Percentiles rank a stretch among this genome's conserved stretches.
Evolutionary conservation across 2,888 invertebrate species (phyloP).

Genomic region (Unio pictorum): DNA sequence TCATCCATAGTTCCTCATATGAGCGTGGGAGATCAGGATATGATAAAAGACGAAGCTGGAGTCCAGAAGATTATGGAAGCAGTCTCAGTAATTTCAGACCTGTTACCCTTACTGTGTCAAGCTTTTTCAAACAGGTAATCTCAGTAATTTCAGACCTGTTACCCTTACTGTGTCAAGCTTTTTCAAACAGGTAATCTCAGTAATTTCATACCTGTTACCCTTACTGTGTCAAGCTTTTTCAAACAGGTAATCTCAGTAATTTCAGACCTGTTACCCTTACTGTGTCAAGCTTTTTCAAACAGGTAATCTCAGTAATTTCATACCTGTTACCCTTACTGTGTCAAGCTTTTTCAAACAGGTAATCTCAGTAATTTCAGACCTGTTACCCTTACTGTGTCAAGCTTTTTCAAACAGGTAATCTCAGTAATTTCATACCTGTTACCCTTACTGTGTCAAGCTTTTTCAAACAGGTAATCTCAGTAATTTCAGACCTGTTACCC

Average conservation of each 20-base stretch:
- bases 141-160: constrained; percentile 88
- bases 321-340: too few relatives aligned
- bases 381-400: constrained; percentile 90
- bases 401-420: constrained; percentile 95
- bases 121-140: not conserved
- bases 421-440: too few relatives aligned
- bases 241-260: constrained; percentile 76
- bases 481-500: constrained; percentile 87
- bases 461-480: constrained; percentile 74
- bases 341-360: too few relatives aligned
- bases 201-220: too few relatives aligned
- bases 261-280: constrained; percentile 92
- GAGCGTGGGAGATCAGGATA: constrained; percentile 83
- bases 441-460: too few relatives aligned
- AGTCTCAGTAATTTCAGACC: constrained; percentile 76
- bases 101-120: too few relatives aligned
- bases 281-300: constrained; percentile 94
- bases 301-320: too few relatives aligned
- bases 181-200: constrained; percentile 94
- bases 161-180: constrained; percentile 92
- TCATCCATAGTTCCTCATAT: constrained; percentile 72
- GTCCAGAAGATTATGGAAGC: constrained; percentile 60
- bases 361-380: constrained; percentile 85
- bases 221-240: too few relatives aligned
- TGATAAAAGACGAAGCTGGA: constrained; percentile 80